phyloP scores from a whole-genome alignment of 2,797 vertebrate species.

The Poeciliopsis turneri region DNA sequence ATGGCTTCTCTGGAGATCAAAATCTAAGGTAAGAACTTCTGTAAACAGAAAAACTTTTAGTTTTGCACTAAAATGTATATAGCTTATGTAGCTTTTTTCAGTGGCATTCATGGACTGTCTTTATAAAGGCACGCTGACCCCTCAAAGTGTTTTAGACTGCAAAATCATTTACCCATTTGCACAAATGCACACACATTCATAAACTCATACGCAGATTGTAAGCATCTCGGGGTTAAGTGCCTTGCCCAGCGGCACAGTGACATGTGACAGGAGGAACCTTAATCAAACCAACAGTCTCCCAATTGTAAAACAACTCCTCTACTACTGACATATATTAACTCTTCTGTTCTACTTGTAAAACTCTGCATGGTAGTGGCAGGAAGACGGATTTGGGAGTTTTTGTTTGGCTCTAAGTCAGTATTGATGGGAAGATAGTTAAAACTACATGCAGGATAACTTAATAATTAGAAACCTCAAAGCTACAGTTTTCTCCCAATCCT shows the following conservation, averaged over 20 bases:
- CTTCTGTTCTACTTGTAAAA: not conserved
- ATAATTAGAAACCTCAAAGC: conserved; percentile 15
- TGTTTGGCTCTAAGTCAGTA: not conserved
- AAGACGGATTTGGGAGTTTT: no score
- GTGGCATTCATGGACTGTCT: not conserved
- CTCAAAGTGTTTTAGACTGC: not conserved
- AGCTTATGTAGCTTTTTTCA: not conserved
- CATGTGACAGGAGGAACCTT: not conserved
- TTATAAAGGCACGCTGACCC: not conserved
- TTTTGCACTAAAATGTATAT: not conserved
- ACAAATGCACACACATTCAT: not conserved
- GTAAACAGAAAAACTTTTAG: not conserved
- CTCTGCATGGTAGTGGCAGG: no score
- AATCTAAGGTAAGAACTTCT: not conserved
- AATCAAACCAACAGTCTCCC: not conserved
- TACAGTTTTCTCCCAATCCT: conserved; percentile 14
- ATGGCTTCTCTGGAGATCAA: not conserved
- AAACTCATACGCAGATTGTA: not conserved
- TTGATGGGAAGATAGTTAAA: not conserved
- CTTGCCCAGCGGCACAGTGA: not conserved
- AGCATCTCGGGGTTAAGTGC: no score
- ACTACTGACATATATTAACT: not conserved
- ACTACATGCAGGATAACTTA: not conserved
- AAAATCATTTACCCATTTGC: not conserved
- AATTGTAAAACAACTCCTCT: not conserved